These are phyloP conservation scores for Phylloscopus whistleri DNA, from an alignment of 2,113 vertebrate species.

Conservation along the genomic window DNA sequence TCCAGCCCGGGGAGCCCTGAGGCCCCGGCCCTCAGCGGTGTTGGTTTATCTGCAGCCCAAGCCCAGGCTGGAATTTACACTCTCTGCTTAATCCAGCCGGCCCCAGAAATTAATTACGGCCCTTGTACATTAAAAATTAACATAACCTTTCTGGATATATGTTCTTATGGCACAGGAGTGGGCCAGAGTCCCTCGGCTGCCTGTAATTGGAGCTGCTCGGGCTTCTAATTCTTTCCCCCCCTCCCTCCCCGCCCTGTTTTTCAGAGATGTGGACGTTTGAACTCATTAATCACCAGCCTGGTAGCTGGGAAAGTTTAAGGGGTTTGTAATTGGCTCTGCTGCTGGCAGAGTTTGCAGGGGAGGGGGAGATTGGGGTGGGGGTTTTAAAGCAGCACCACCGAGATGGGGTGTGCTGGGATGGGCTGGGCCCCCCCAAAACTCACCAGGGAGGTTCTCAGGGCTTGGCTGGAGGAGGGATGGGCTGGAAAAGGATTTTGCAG, in stretches of 20 bases:
- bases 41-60: constrained; percentile 6
- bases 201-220: constrained; percentile 32
- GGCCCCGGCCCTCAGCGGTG: not conserved
- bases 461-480: not conserved
- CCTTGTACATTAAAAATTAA: constrained; percentile 68
- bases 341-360: not conserved
- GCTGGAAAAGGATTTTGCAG: not conserved
- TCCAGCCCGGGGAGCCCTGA: accelerated
- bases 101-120: constrained; percentile 64
- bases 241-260: not conserved
- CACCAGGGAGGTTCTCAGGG: not conserved
- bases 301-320: constrained; percentile 25
- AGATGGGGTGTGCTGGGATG: not conserved
- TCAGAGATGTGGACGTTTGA: not conserved
- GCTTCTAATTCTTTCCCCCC: not conserved
- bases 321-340: not conserved
- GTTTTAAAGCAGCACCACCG: not conserved
- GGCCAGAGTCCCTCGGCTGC: constrained; percentile 37
- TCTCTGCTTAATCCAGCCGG: constrained; percentile 63
- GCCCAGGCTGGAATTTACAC: constrained; percentile 61
- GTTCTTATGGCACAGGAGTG: constrained; percentile 33
- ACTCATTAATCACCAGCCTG: constrained; percentile 22
- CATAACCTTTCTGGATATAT: constrained; percentile 65
- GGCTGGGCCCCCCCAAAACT: not conserved
- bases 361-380: not conserved